Evolutionary conservation across 2,797 vertebrate species (phyloP).

Genomic region (Sphaeramia orbicularis): DNA sequence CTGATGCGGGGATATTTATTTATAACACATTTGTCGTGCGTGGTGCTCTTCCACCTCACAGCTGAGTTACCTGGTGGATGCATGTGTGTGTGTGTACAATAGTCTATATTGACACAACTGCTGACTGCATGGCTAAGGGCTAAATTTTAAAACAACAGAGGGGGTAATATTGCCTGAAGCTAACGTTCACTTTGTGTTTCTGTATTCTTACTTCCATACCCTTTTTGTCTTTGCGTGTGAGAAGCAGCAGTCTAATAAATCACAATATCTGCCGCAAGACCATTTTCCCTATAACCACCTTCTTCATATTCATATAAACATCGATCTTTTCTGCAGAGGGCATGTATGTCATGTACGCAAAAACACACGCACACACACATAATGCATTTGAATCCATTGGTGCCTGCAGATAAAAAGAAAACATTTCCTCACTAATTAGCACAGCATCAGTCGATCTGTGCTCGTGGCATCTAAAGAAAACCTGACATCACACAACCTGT

Average conservation of each 20-base stretch:
- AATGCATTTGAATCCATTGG: conserved; percentile 18
- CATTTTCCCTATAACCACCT: conserved; percentile 51
- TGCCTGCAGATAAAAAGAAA: conserved; percentile 46
- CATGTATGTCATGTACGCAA: conserved; percentile 41
- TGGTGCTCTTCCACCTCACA: neutral
- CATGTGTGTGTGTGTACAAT: neutral
- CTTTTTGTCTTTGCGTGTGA: conserved; percentile 21
- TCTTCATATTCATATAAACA: conserved; percentile 72
- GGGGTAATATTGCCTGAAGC: conserved; percentile 56
- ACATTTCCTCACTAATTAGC: conserved; percentile 62
- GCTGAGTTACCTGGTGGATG: conserved; percentile 9
- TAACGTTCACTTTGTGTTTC: conserved; percentile 48
- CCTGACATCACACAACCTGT: conserved; percentile 47
- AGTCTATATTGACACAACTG: conserved; percentile 52
- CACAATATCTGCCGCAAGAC: conserved; percentile 60
- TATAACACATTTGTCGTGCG: conserved; percentile 37
- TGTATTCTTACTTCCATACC: conserved; percentile 1
- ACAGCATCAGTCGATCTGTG: conserved; percentile 50
- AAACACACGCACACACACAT: conserved; percentile 3
- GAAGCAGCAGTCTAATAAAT: conserved; percentile 66
- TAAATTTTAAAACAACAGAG: conserved; percentile 61
- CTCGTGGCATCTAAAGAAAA: conserved; percentile 35
- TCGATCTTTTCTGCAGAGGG: conserved; percentile 68
- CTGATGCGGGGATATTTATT: conserved; percentile 42
- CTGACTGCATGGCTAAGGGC: conserved; percentile 52